Base-by-base conservation (phyloP, 1,140 invertebrate genomes). In the Pachypeltis micranthus region DNA sequence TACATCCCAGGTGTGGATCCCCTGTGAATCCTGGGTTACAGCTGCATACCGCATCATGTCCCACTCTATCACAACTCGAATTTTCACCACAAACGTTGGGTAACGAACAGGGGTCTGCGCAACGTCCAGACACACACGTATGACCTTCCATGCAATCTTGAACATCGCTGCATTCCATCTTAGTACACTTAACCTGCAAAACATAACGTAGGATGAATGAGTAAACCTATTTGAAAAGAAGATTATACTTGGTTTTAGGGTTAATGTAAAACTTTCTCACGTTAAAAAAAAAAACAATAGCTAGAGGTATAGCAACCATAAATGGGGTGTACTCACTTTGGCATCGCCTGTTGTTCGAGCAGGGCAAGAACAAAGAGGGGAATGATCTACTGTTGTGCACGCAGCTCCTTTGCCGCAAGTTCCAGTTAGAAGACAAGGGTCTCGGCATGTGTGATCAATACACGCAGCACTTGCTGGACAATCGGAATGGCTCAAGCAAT, bases 11-110 rank as follows among this genome's bases (percentile, higher is more conserved):
- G 62, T 86, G 84, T 19, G 91, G 87, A 76, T 93, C 88, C 55
- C 91, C 91, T 10, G 89, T 91, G 62, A 82, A 87, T 21, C 90
- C 91, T 19, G 87, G 77, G 70, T 83, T 76, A 72, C 92, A 95
- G 3, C 81, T 81, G 70, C 91, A 95, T 14, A 86, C 77, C 1
- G 85, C 86, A n/a, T 85, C 80, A 67, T 90, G 87, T 28, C 66
- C 59, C 16, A 34, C 51, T 1, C 65, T 57, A 27, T 29, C 54
- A 44, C 69, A 70, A 23, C 61, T 79, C 1, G 90, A 86, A 69
- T 87, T 85, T 64, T 83, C 80, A 1, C 91, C 91, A 70, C 91
- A 94, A 2, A 87, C 85, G 67, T 90, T 88, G 1, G 84, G 79
- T 24, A 91, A 76, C 0, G 80, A 81, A 70, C 90, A 93, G 0